phyloP scores from a whole-genome alignment of 1,140 invertebrate genomes.

The Panulirus ornatus region DNA sequence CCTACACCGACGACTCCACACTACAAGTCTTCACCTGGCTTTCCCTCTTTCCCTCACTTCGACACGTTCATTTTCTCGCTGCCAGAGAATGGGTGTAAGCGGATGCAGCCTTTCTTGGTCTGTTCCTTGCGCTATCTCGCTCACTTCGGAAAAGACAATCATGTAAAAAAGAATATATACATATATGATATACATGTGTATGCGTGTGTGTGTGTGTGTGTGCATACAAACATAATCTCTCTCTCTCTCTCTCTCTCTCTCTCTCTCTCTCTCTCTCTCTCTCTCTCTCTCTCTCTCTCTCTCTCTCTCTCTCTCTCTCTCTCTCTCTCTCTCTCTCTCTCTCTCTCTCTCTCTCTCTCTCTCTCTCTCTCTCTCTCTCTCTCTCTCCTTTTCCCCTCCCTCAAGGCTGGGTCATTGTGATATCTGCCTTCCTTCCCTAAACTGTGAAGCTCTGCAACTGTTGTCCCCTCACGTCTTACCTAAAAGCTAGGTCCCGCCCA shows the following conservation, averaged over 20 bases:
- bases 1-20: not conserved
- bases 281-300: not conserved
- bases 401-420: too few relatives aligned
- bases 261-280: not conserved
- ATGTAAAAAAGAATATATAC: too few relatives aligned
- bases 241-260: slow-evolving; percentile 22
- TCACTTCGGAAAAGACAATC: too few relatives aligned
- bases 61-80: not conserved
- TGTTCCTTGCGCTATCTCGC: not conserved
- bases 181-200: not conserved
- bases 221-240: too few relatives aligned
- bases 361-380: not conserved
- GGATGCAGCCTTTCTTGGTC: not conserved
- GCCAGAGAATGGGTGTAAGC: not conserved
- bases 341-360: not conserved
- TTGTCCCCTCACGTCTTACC: too few relatives aligned
- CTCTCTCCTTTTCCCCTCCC: slow-evolving; percentile 2
- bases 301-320: not conserved
- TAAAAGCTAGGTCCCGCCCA: too few relatives aligned
- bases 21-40: not conserved
- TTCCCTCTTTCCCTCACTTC: not conserved
- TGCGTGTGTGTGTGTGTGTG: too few relatives aligned
- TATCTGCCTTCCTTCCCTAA: too few relatives aligned
- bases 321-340: not conserved
- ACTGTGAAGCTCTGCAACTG: too few relatives aligned